Percentiles rank a stretch among this genome's conserved stretches.
phyloP scores from a whole-genome alignment of 2,888 invertebrate genomes.

The Cenopis cana region DNA sequence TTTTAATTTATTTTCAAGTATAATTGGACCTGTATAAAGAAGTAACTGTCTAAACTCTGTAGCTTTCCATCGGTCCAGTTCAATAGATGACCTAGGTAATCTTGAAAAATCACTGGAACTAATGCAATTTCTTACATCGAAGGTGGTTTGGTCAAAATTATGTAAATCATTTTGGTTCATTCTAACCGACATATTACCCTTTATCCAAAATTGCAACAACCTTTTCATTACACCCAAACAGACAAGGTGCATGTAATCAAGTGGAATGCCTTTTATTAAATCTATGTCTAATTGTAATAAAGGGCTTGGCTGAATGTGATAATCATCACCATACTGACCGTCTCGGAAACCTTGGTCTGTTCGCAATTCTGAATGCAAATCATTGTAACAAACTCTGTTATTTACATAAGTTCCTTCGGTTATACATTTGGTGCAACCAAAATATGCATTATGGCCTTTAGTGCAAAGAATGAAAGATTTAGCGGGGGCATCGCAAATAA shows the following conservation, averaged over 20 bases:
- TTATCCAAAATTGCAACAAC: constrained; percentile 11
- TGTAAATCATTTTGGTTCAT: constrained; percentile 10
- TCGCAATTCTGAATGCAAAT: constrained; percentile 10
- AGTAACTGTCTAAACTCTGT: too few species aligned
- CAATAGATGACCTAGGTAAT: constrained; percentile 4
- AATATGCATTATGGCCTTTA: constrained; percentile 11
- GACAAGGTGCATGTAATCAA: constrained; percentile 10
- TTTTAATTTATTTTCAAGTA: too few species aligned
- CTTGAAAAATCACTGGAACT: constrained; percentile 7
- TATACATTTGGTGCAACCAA: constrained; percentile 12
- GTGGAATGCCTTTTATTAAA: constrained; percentile 2
- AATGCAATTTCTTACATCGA: constrained; percentile 5
- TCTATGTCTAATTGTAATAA: constrained; percentile 5
- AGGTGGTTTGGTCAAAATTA: constrained; percentile 5
- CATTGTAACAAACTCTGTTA: constrained; percentile 14
- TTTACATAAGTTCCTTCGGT: constrained; percentile 15
- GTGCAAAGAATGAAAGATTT: constrained; percentile 13
- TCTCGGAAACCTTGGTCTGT: constrained; percentile 3
- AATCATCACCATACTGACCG: constrained; percentile 8
- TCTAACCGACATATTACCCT: background rate
- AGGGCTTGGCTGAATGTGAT: constrained; percentile 6
- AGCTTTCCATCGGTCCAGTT: background rate
- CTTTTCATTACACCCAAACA: constrained; percentile 8
- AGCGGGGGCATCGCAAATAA: constrained; percentile 11
- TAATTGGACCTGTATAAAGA: too few species aligned